Percentiles rank a stretch among this genome's conserved stretches.
These are phyloP conservation scores for Gnatocerus cornutus DNA, from an alignment of 2,888 invertebrate species.

Conservation along the genomic window DNA sequence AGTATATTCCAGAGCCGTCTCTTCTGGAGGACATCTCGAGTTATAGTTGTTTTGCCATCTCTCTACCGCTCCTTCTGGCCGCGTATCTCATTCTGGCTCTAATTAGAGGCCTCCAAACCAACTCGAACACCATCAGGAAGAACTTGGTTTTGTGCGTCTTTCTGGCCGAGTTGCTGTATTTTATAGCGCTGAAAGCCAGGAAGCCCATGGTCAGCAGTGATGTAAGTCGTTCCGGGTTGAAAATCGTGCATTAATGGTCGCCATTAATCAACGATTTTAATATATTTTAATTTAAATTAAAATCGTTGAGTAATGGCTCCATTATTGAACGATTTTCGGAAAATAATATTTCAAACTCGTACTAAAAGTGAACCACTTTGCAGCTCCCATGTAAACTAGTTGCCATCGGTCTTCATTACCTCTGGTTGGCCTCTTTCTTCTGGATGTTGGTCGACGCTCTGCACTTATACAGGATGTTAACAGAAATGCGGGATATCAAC, in stretches of 20 bases:
- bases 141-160: slow-evolving; percentile 94
- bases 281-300: no score
- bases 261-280: no score
- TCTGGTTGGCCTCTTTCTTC: slow-evolving; percentile 91
- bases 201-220: slow-evolving; percentile 87
- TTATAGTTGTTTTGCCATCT: slow-evolving; percentile 90
- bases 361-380: no score
- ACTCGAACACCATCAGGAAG: slow-evolving; percentile 95
- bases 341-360: no score
- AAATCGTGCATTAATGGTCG: no score
- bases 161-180: slow-evolving; percentile 87
- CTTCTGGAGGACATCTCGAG: slow-evolving; percentile 90
- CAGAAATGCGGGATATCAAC: slow-evolving; percentile 96
- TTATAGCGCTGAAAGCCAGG: slow-evolving; percentile 90
- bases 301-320: no score
- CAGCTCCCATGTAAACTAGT: slow-evolving; percentile 90
- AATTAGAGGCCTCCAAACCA: slow-evolving; percentile 87
- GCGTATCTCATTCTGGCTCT: slow-evolving; percentile 88
- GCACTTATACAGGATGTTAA: slow-evolving; percentile 94
- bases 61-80: slow-evolving; percentile 84
- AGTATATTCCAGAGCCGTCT: slow-evolving; percentile 91
- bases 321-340: no score
- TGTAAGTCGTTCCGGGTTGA: slow-evolving; percentile 70
- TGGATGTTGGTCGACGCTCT: slow-evolving; percentile 96
- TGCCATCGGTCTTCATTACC: slow-evolving; percentile 93